Evolutionary conservation across 2,888 invertebrate species (phyloP).

Genomic region (Alviniconcha strummeri): DNA sequence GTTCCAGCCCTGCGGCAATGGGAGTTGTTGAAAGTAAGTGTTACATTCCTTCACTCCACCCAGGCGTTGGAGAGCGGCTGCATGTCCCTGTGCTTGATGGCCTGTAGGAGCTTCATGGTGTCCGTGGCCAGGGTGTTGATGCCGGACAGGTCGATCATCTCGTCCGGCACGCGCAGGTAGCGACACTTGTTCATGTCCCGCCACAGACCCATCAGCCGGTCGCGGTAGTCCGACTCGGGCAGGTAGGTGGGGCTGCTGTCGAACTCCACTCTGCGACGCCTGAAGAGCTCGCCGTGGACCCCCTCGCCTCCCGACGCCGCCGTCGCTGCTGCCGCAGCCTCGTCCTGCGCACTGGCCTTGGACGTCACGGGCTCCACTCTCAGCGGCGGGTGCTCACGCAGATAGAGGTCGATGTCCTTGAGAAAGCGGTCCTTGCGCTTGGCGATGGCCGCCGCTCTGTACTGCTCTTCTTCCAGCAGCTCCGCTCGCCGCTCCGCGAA

Average conservation of each 20-base stretch:
- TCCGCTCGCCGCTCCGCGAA: constrained; percentile 62
- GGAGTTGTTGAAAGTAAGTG: no score
- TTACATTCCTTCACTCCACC: constrained; percentile 19
- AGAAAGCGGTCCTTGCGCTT: constrained; percentile 57
- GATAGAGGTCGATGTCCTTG: constrained; percentile 51
- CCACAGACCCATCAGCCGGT: constrained; percentile 56
- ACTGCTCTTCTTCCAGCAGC: constrained; percentile 58
- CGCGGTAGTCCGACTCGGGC: constrained; percentile 55
- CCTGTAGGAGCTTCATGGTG: constrained; percentile 58
- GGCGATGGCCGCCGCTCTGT: constrained; percentile 47
- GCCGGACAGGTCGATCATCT: constrained; percentile 62
- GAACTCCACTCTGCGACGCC: constrained; percentile 40
- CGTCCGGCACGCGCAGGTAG: constrained; percentile 63
- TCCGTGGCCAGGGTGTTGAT: constrained; percentile 65
- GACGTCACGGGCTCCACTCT: neutral
- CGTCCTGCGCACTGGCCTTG: constrained; percentile 6
- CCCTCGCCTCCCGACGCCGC: constrained; percentile 31
- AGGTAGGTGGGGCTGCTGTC: constrained; percentile 50
- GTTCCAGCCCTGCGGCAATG: no score
- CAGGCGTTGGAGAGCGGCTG: constrained; percentile 35
- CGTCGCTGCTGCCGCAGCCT: constrained; percentile 26
- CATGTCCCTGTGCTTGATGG: constrained; percentile 28
- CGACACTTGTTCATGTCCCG: constrained; percentile 66
- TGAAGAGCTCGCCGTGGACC: constrained; percentile 2
- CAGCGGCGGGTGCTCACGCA: constrained; percentile 36